phyloP scores from a whole-genome alignment of 2,113 vertebrate genomes.

The Caretta caretta region DNA sequence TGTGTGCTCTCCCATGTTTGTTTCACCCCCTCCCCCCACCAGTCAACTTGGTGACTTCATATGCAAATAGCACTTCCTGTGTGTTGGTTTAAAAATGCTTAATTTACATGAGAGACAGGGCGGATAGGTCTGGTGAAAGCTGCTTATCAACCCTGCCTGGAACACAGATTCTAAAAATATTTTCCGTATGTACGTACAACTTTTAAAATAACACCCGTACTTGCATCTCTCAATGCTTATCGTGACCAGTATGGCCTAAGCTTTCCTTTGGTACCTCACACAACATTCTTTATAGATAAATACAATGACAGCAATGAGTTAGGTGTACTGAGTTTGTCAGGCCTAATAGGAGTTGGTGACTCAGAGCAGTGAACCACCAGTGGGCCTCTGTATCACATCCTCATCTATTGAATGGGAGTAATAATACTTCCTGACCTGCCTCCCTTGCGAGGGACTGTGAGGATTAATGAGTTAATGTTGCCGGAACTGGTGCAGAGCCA shows the following conservation, averaged over 20 bases:
- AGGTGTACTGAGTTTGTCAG: not conserved
- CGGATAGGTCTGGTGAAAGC: not conserved
- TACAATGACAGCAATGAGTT: not conserved
- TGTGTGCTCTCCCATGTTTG: too few species aligned
- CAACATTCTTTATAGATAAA: not conserved
- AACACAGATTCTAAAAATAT: not conserved
- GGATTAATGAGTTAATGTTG: not conserved
- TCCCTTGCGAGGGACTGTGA: not conserved
- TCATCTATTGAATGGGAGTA: not conserved
- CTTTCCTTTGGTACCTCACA: not conserved
- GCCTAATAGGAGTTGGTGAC: not conserved
- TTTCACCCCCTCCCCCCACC: too few species aligned
- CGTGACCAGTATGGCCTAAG: not conserved
- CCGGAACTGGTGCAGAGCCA: not conserved
- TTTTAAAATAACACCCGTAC: not conserved
- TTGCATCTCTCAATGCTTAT: not conserved
- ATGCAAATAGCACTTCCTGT: not conserved
- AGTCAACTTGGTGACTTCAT: not conserved
- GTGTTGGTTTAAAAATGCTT: not conserved
- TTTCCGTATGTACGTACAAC: not conserved
- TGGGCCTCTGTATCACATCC: not conserved
- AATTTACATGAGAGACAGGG: not conserved
- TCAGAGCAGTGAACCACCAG: not conserved
- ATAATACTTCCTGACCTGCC: not conserved
- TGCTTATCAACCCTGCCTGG: not conserved